phyloP scores from a whole-genome alignment of 2,888 invertebrate genomes.

The Gymnosoma rotundatum region DNA sequence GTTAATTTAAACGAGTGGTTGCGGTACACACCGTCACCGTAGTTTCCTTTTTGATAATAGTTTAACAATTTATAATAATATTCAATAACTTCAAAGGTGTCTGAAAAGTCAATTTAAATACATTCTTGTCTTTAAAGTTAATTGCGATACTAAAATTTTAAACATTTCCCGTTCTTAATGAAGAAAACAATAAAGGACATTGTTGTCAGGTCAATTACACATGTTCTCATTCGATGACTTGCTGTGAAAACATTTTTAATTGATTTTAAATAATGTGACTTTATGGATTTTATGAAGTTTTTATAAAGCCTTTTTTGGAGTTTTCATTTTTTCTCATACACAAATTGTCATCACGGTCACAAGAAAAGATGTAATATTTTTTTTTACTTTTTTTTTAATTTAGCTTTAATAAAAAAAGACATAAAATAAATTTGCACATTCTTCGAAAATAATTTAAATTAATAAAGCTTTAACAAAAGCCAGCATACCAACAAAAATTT shows the following conservation, averaged over 20 bases:
- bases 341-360: neutral
- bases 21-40: too few species aligned
- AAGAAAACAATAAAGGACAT: conserved; percentile 2
- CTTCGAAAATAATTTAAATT: neutral
- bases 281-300: conserved; percentile 46
- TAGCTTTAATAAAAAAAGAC: too few species aligned
- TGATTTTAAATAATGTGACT: conserved; percentile 61
- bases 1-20: too few species aligned
- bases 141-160: neutral
- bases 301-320: too few species aligned
- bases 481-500: neutral
- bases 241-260: conserved; percentile 47
- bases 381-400: too few species aligned
- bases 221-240: neutral
- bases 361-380: too few species aligned
- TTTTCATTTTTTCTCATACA: conserved; percentile 6
- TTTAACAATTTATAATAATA: too few species aligned
- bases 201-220: conserved; percentile 28
- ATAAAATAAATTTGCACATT: too few species aligned
- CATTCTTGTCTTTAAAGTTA: neutral
- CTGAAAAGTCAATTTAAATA: neutral
- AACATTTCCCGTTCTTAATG: neutral
- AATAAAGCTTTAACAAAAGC: neutral
- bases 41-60: too few species aligned
- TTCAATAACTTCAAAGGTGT: neutral